phyloP scores from a whole-genome alignment of 2,797 vertebrate species.

The Rhodeus uyekii region DNA sequence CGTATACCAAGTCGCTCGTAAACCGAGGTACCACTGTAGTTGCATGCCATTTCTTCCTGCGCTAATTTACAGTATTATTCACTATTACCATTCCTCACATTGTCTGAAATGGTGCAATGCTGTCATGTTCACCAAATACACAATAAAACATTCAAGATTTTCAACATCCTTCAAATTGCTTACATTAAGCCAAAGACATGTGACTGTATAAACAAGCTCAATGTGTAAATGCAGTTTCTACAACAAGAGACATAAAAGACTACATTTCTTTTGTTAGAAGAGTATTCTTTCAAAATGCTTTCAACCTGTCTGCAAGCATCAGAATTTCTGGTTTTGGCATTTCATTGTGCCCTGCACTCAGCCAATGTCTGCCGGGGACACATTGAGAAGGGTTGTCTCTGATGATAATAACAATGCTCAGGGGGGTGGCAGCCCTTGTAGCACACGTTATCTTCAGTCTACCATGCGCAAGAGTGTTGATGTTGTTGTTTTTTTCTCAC shows the following conservation, averaged over 20 bases:
- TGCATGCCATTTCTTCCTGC: neutral
- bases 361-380: slow-evolving; percentile 28
- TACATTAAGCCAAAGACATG: neutral
- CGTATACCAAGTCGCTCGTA: too few species aligned
- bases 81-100: neutral
- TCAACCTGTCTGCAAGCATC: slow-evolving; percentile 49
- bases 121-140: neutral
- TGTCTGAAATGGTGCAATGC: neutral
- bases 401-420: slow-evolving; percentile 53
- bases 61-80: neutral
- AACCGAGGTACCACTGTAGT: too few species aligned
- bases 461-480: slow-evolving; percentile 37
- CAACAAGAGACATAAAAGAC: slow-evolving; percentile 13
- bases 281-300: slow-evolving; percentile 44
- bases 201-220: slow-evolving; percentile 12
- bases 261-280: slow-evolving; percentile 35
- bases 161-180: neutral
- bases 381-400: slow-evolving; percentile 27
- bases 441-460: slow-evolving; percentile 53
- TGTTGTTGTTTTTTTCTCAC: slow-evolving; percentile 36
- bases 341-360: slow-evolving; percentile 48
- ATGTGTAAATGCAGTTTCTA: slow-evolving; percentile 23
- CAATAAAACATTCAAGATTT: neutral
- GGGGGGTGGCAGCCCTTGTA: slow-evolving; percentile 44
- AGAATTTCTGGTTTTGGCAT: slow-evolving; percentile 47